Evolutionary conservation across 2,888 invertebrate species (phyloP).

Genomic region (Stratiomys singularior): DNA sequence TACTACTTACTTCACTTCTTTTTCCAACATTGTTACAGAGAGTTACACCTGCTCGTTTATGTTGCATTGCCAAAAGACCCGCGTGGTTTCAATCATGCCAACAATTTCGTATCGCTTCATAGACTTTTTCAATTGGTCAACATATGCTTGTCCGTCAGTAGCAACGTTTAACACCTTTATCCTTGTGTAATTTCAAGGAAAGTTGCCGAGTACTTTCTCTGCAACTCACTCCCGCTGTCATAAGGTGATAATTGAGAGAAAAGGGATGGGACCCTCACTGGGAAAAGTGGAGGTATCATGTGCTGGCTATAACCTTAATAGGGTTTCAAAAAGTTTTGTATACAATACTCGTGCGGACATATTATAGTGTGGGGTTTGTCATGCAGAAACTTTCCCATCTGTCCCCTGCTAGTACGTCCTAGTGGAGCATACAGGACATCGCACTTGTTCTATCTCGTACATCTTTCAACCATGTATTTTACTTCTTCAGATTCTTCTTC

Average conservation of each 20-base stretch:
- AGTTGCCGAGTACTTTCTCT: neutral
- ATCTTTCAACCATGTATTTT: neutral
- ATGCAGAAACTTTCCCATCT: conserved; percentile 35
- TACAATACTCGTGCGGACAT: conserved; percentile 5
- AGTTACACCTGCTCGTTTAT: neutral
- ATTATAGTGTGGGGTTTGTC: neutral
- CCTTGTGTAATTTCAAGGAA: neutral
- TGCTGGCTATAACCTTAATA: neutral
- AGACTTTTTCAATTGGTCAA: neutral
- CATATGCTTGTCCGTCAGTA: neutral
- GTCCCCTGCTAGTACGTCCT: neutral
- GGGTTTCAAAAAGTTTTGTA: conserved; percentile 37
- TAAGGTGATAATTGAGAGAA: neutral
- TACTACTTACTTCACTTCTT: no score
- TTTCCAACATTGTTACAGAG: no score
- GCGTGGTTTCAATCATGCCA: neutral
- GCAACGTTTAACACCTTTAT: neutral
- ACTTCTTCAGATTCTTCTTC: neutral
- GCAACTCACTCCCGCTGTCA: neutral
- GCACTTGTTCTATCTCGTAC: conserved; percentile 10
- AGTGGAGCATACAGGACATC: neutral
- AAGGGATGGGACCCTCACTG: no score
- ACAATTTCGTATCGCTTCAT: neutral
- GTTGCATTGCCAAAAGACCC: neutral
- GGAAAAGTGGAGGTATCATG: neutral